Evolutionary conservation across 2,888 invertebrate species (phyloP).

Genomic region (Ophioninae sp.): DNA sequence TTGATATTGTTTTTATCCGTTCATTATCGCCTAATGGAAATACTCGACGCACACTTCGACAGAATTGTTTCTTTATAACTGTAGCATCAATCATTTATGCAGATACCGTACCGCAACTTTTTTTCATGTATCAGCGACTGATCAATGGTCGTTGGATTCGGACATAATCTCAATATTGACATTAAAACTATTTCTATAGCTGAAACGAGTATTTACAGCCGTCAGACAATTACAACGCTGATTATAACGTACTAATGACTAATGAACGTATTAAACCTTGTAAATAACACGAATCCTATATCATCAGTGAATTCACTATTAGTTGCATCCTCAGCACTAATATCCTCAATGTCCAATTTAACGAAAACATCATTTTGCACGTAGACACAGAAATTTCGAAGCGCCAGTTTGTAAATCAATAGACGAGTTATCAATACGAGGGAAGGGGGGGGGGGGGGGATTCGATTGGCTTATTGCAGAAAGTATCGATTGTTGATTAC

Average conservation of each 20-base stretch:
- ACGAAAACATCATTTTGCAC: slow-evolving; percentile 9
- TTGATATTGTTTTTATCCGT: neutral
- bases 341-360: neutral
- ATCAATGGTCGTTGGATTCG: neutral
- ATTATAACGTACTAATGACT: slow-evolving; percentile 16
- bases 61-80: neutral
- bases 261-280: neutral
- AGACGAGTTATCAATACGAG: neutral
- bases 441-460: no score
- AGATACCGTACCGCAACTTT: neutral
- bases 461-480: neutral
- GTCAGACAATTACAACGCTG: no score
- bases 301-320: slow-evolving; percentile 13
- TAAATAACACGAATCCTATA: slow-evolving; percentile 40
- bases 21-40: neutral
- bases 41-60: neutral
- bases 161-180: neutral
- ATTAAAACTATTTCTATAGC: neutral
- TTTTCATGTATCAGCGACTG: neutral
- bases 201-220: neutral
- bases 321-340: slow-evolving; percentile 15
- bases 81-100: neutral
- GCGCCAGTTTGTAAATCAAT: slow-evolving; percentile 39
- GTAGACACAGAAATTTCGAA: slow-evolving; percentile 36
- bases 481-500: neutral